phyloP scores from a whole-genome alignment of 2,797 vertebrate genomes.

The Phyllotis vaccarum region DNA sequence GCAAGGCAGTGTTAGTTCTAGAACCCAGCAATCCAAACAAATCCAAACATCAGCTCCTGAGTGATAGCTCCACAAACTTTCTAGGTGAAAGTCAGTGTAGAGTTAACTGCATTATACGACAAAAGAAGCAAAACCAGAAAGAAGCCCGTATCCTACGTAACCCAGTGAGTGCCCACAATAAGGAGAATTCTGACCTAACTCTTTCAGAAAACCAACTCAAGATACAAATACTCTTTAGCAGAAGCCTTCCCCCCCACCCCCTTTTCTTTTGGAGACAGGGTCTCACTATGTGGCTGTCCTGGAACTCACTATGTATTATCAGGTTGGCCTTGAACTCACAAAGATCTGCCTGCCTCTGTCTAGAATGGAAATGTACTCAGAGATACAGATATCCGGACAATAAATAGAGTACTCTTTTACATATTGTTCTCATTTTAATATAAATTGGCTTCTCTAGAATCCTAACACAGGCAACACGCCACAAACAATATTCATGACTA shows the following conservation, averaged over 20 bases:
- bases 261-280: not conserved
- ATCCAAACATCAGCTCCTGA: slow-evolving; percentile 26
- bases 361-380: not conserved
- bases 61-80: not conserved
- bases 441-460: slow-evolving; percentile 42
- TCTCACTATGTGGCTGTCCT: not conserved
- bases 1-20: slow-evolving; percentile 2
- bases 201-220: slow-evolving; percentile 22
- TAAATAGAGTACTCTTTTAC: not conserved
- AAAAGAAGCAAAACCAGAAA: slow-evolving; percentile 26
- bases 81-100: slow-evolving; percentile 29
- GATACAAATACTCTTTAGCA: slow-evolving; percentile 19
- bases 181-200: not conserved
- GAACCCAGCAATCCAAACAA: slow-evolving; percentile 13
- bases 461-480: not conserved
- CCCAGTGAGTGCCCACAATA: not conserved
- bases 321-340: not conserved
- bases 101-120: slow-evolving; percentile 17
- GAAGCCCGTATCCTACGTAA: slow-evolving; percentile 31
- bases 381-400: not conserved
- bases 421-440: slow-evolving; percentile 1
- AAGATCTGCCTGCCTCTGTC: not conserved
- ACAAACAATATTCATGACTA: not conserved
- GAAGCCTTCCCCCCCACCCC: not conserved
- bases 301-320: not conserved